phyloP scores from a whole-genome alignment of 2,113 vertebrate genomes.

The Aplodontia rufa region DNA sequence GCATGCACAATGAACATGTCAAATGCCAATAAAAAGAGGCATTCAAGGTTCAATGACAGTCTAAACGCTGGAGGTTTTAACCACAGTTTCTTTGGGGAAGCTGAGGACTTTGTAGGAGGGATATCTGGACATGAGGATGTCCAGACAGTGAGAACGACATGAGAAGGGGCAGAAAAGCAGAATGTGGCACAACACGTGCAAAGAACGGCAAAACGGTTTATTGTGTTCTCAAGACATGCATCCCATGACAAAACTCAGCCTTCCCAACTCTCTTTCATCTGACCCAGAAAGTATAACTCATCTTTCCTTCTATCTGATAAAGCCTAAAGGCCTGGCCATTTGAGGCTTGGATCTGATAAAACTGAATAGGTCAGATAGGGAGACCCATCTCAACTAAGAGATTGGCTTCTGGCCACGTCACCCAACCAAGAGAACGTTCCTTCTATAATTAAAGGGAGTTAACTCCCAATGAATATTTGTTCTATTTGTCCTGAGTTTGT shows the following conservation, averaged over 20 bases:
- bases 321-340: conserved; percentile 31
- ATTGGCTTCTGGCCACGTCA: conserved; percentile 41
- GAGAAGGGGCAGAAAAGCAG: not conserved
- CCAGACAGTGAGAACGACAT: not conserved
- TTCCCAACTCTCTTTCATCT: conserved; percentile 17
- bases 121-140: not conserved
- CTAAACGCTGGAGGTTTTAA: not conserved
- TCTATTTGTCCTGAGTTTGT: conserved; percentile 59
- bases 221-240: not conserved
- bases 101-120: not conserved
- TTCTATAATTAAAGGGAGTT: conserved; percentile 51
- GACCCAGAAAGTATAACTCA: conserved; percentile 52
- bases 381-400: conserved; percentile 4
- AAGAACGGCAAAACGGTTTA: not conserved
- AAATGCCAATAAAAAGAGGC: not conserved
- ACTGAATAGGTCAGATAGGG: conserved; percentile 22
- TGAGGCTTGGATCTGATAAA: conserved; percentile 31
- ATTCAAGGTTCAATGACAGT: not conserved
- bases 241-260: not conserved
- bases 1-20: not conserved
- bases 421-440: conserved; percentile 39
- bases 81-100: not conserved
- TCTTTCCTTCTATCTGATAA: not conserved
- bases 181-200: not conserved
- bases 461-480: conserved; percentile 45